Evolutionary conservation across 2,113 vertebrate species (phyloP).

Genomic region (Muntiacus muntjak): DNA sequence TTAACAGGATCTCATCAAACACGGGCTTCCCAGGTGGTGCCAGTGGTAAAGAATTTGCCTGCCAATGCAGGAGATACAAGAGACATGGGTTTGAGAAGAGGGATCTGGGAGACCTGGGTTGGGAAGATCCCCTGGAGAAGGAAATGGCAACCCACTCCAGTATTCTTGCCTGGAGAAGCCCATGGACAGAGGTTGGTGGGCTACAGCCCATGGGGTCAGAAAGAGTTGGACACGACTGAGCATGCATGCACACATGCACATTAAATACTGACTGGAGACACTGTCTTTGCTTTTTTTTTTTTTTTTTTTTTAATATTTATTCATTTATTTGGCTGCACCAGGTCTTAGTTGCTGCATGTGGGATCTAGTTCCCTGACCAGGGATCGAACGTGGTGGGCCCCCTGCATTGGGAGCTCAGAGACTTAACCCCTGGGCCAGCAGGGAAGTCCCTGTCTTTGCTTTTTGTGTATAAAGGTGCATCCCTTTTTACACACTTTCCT

Average conservation of each 20-base stretch:
- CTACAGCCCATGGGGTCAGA: neutral
- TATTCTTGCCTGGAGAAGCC: neutral
- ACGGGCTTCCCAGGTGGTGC: neutral
- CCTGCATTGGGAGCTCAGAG: too few species aligned
- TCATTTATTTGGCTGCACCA: too few species aligned
- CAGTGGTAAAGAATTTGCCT: neutral
- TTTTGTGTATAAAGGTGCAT: neutral
- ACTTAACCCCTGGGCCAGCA: too few species aligned
- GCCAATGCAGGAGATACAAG: neutral
- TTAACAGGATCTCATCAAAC: neutral
- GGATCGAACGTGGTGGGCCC: too few species aligned
- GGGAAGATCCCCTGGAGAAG: neutral
- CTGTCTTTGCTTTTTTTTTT: neutral
- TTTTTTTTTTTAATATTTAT: too few species aligned
- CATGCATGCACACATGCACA: accelerated
- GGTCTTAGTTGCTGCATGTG: too few species aligned
- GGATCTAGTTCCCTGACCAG: too few species aligned
- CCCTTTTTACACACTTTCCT: too few species aligned
- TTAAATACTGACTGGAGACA: neutral
- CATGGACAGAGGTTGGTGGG: neutral
- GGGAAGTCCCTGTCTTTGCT: neutral
- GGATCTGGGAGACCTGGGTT: neutral
- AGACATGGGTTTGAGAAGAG: neutral
- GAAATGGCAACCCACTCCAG: neutral
- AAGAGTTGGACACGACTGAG: neutral